Evolutionary conservation across 2,797 vertebrate species (phyloP), one percentile per base, ranked within the genome.

Genomic region (Aeoliscus strigatus): DNA sequence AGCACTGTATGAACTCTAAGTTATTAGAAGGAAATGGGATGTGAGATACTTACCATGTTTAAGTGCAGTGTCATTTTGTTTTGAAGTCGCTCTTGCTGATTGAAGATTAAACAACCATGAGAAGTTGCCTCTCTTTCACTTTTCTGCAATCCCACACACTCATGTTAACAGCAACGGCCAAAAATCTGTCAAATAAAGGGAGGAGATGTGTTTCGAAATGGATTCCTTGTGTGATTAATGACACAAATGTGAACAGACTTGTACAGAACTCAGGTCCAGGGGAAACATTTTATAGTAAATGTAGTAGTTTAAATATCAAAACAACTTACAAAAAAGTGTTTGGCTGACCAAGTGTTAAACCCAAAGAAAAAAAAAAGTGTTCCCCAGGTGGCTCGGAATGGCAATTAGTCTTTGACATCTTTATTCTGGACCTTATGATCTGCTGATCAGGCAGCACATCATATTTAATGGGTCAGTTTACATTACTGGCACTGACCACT

Each of bases 391-490:
- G 9, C 51, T 57, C 14, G 23, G 4, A 58, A 39, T 67, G 18
- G 41, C 24, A 72, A 30, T 9, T 25, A 6, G 31, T 43, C 25
- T 46, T 17, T 27, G 44, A n/a, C 18, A 5, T 39, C 5, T 13
- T 17, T 23, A 60, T 17, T 51, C 21, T 50, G 51, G 24, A 18
- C 43, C 53, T 46, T 70, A 54, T 50, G 61, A 73, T 77, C 62
- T 60, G 48, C 24, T 53, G 55, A 11, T 58, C 7, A 23, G 70
- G 57, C 79, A 83, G 76, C 39, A 9, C 65, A 80, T 50, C 77
- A 80, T 85, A 83, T 82, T 58, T 51, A 51, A 10, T 35, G 60
- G 72, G 51, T 78, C 25, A 42, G 80, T 86, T 83, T 84, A 82
- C 65, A 75, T 78, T 33, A 16, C 52, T 81, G 83, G 80, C 58